A percentile compares a stretch with the other conserved stretches of the same genome.
These are phyloP conservation scores for Phyllotreta striolata DNA, from an alignment of 2,888 invertebrate species.

Conservation along the genomic window DNA sequence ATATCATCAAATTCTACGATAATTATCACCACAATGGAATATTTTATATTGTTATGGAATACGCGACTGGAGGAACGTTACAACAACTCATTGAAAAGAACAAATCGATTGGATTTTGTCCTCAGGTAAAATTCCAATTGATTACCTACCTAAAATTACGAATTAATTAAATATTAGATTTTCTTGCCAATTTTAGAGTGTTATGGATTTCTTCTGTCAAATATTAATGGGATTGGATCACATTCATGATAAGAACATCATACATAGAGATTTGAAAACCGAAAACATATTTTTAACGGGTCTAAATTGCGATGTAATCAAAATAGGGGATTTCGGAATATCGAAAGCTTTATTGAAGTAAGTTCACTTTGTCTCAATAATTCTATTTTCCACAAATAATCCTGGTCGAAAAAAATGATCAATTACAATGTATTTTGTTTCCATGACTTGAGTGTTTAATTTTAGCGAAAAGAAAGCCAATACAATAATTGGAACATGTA, in stretches of 20 bases:
- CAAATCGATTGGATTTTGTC: conserved; percentile 63
- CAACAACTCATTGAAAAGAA: conserved; percentile 71
- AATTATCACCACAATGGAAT: conserved; percentile 70
- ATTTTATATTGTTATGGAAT: conserved; percentile 86
- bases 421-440: background rate
- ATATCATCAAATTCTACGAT: conserved; percentile 77
- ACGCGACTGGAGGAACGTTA: conserved; percentile 80
- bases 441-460: conserved; percentile 38
- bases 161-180: background rate
- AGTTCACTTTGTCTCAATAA: conserved; percentile 49
- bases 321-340: conserved; percentile 88
- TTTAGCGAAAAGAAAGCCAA: conserved; percentile 67
- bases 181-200: conserved; percentile 63
- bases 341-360: conserved; percentile 76
- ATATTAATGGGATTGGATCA: conserved; percentile 80
- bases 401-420: background rate
- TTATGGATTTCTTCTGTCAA: conserved; percentile 75
- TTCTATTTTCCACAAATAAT: conserved; percentile 11
- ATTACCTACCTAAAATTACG: too few species aligned
- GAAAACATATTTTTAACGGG: conserved; percentile 84
- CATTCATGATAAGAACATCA: conserved; percentile 78
- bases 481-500: conserved; percentile 79
- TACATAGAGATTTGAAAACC: conserved; percentile 85
- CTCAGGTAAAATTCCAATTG: conserved; percentile 63
- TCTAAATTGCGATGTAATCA: conserved; percentile 71